A percentile compares a stretch with the other conserved stretches of the same genome.
phyloP scores from a whole-genome alignment of 2,113 vertebrate species.

The Morone chrysops region DNA sequence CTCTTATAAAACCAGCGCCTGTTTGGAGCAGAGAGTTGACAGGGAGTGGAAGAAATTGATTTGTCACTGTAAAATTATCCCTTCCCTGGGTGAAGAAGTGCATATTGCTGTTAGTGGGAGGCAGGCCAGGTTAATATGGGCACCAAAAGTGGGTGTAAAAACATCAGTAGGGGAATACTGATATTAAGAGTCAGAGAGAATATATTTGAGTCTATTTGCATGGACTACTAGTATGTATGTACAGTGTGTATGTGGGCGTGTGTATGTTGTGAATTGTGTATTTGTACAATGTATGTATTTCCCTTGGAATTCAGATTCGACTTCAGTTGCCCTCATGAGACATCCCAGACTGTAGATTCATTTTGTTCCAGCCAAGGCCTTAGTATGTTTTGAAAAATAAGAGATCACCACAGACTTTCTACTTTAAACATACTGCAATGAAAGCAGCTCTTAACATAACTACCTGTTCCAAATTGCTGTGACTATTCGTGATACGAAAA shows the following conservation, averaged over 20 bases:
- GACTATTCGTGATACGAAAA: neutral
- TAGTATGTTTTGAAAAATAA: neutral
- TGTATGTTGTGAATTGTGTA: no score
- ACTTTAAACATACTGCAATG: neutral
- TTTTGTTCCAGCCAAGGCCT: neutral
- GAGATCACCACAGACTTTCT: neutral
- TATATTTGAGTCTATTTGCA: neutral
- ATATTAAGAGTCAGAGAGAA: neutral
- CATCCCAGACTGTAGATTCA: neutral
- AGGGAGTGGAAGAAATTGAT: slow-evolving; percentile 58
- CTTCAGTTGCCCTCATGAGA: neutral
- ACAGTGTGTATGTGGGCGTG: slow-evolving; percentile 7
- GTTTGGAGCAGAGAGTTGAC: slow-evolving; percentile 52
- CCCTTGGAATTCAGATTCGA: neutral
- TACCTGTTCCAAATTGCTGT: neutral
- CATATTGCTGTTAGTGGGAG: slow-evolving; percentile 39
- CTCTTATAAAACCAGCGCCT: slow-evolving; percentile 49
- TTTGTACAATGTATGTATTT: no score
- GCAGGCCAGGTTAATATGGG: slow-evolving; percentile 20
- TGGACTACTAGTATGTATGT: neutral
- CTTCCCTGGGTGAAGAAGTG: slow-evolving; percentile 32
- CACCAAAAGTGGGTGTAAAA: slow-evolving; percentile 29
- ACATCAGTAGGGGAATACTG: slow-evolving; percentile 20
- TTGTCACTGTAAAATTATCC: slow-evolving; percentile 64
- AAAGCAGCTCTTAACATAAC: neutral